A percentile compares a stretch with the other conserved stretches of the same genome.
Conservation (phyloP, 2,113 vertebrate species). For the Bothrops jararaca region DNA sequence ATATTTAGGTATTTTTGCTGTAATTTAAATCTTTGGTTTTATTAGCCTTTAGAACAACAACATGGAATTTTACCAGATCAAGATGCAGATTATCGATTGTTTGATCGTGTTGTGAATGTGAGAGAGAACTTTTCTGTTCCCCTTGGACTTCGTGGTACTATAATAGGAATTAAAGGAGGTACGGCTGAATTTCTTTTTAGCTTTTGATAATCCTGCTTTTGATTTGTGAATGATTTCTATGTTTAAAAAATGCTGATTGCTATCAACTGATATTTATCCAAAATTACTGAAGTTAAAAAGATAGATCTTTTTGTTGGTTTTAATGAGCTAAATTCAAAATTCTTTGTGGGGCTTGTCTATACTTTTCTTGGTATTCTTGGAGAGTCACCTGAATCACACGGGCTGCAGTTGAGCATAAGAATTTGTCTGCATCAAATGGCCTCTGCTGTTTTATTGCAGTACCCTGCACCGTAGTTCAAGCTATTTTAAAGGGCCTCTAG, state of each 20-base stretch:
- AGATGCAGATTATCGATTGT: conserved; percentile 88
- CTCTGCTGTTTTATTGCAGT: not conserved
- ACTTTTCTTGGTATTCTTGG: not conserved
- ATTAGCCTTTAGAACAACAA: conserved; percentile 90
- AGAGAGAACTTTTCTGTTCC: conserved; percentile 93
- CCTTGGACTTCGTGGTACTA: conserved; percentile 89
- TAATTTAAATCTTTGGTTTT: conserved; percentile 38
- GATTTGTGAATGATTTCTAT: conserved; percentile 24
- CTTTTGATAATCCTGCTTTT: not conserved
- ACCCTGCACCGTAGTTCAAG: not conserved
- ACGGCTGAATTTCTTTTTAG: conserved; percentile 41
- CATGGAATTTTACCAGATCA: conserved; percentile 89
- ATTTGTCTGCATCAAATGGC: not conserved
- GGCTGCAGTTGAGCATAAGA: not conserved
- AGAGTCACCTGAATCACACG: not conserved
- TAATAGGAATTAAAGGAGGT: conserved; percentile 98
- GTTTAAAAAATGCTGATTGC: not conserved
- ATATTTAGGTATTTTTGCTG: not conserved
- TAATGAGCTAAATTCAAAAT: not conserved
- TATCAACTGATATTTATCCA: not conserved
- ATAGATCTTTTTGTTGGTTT: not conserved
- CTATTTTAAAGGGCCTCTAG: not conserved
- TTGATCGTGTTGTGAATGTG: conserved; percentile 94
- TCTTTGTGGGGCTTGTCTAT: not conserved
- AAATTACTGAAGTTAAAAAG: not conserved